Evolutionary conservation across 1,140 invertebrate genomes (phyloP).

Genomic region (Zeugodacus cucurbitae): DNA sequence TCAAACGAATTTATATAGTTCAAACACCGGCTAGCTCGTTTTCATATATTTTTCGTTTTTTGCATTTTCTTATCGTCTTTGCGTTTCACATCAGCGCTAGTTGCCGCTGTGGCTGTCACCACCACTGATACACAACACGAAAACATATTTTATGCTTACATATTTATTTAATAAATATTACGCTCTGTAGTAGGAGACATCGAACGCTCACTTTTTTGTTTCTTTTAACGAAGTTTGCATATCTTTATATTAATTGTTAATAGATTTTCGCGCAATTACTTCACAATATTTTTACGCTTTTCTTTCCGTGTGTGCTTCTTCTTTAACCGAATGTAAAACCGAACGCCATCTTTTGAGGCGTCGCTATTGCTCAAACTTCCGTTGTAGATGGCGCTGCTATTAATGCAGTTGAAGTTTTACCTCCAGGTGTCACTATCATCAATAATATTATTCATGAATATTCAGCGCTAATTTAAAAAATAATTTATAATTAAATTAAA

Average conservation of each 20-base stretch:
- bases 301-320: slow-evolving; percentile 39
- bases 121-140: neutral
- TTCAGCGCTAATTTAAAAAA: too few relatives aligned
- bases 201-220: neutral
- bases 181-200: neutral
- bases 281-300: slow-evolving; percentile 2
- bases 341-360: slow-evolving; percentile 49
- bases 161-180: neutral
- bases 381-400: slow-evolving; percentile 43
- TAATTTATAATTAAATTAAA: neutral
- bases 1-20: neutral
- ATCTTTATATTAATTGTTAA: neutral
- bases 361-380: slow-evolving; percentile 37
- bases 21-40: neutral
- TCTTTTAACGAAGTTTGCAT: slow-evolving; percentile 18
- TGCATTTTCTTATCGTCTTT: neutral
- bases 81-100: neutral
- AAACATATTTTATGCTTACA: neutral
- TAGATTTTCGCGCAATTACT: slow-evolving; percentile 11
- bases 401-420: neutral
- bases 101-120: slow-evolving; percentile 26
- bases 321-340: slow-evolving; percentile 33
- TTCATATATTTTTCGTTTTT: neutral
- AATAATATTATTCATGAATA: neutral
- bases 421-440: slow-evolving; percentile 4